phyloP scores from a whole-genome alignment of 2,113 vertebrate genomes.

The Todiramphus saurophagus region DNA sequence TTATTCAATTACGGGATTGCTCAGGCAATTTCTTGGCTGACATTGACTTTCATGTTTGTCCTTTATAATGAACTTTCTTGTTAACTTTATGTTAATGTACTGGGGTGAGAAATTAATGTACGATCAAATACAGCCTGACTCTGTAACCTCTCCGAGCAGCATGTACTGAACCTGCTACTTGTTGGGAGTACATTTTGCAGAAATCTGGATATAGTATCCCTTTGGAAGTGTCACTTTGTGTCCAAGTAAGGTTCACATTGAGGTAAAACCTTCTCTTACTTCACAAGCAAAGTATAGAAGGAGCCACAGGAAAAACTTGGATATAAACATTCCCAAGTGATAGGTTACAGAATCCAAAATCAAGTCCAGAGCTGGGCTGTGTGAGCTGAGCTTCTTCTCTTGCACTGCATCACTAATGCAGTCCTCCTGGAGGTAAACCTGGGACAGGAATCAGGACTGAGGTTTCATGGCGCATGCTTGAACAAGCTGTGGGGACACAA shows the following conservation, averaged over 20 bases:
- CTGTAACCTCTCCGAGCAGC: neutral
- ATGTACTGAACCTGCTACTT: neutral
- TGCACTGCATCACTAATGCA: accelerated
- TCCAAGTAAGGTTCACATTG: neutral
- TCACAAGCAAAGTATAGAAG: neutral
- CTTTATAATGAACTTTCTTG: conserved; percentile 6
- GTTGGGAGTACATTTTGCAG: neutral
- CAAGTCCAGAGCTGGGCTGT: neutral
- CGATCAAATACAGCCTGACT: neutral
- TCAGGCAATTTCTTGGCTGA: neutral
- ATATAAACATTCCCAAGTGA: accelerated
- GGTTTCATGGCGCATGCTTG: neutral
- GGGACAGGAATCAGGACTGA: neutral
- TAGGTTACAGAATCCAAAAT: neutral
- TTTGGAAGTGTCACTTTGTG: neutral
- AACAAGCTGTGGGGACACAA: neutral
- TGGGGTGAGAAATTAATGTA: neutral
- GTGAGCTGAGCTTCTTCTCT: neutral
- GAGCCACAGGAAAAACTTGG: neutral
- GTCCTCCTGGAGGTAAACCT: neutral
- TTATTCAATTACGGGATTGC: neutral
- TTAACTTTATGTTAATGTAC: conserved; percentile 7
- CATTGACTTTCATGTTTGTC: neutral
- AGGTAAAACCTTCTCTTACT: neutral
- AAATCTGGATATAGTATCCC: neutral